Evolutionary conservation across 2,113 vertebrate species (phyloP).

Genomic region (Oryzias javanicus): DNA sequence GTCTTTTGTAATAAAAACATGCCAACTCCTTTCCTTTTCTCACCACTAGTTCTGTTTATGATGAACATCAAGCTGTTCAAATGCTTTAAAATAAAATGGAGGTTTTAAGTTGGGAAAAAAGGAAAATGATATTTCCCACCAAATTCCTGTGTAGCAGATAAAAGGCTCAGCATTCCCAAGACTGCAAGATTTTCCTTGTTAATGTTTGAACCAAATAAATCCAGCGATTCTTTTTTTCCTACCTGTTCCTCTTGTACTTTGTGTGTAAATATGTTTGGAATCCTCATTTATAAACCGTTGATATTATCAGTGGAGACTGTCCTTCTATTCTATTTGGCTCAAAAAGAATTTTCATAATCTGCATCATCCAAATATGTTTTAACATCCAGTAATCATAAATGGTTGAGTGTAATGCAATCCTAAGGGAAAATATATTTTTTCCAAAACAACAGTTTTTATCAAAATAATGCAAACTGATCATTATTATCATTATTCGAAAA

Average conservation of each 20-base stretch:
- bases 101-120: not conserved
- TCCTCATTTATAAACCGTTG: slow-evolving; percentile 60
- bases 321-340: slow-evolving; percentile 7
- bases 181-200: slow-evolving; percentile 13
- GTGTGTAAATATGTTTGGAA: slow-evolving; percentile 59
- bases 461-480: too few relatives aligned
- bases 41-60: too few relatives aligned
- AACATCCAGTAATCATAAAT: too few relatives aligned
- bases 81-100: not conserved
- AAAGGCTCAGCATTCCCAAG: slow-evolving; percentile 27
- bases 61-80: too few relatives aligned
- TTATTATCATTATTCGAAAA: too few relatives aligned
- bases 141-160: slow-evolving; percentile 2
- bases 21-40: too few relatives aligned
- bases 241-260: slow-evolving; percentile 29
- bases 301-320: slow-evolving; percentile 29
- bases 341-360: slow-evolving; percentile 2
- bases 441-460: too few relatives aligned
- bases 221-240: slow-evolving; percentile 24
- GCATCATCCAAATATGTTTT: too few relatives aligned
- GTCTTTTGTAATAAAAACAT: slow-evolving; percentile 7
- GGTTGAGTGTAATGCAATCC: too few relatives aligned
- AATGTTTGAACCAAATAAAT: slow-evolving; percentile 9
- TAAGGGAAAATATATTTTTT: too few relatives aligned
- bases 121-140: slow-evolving; percentile 10